Conservation (phyloP, 2,888 invertebrate genomes). For the Heteropelma amictum region DNA sequence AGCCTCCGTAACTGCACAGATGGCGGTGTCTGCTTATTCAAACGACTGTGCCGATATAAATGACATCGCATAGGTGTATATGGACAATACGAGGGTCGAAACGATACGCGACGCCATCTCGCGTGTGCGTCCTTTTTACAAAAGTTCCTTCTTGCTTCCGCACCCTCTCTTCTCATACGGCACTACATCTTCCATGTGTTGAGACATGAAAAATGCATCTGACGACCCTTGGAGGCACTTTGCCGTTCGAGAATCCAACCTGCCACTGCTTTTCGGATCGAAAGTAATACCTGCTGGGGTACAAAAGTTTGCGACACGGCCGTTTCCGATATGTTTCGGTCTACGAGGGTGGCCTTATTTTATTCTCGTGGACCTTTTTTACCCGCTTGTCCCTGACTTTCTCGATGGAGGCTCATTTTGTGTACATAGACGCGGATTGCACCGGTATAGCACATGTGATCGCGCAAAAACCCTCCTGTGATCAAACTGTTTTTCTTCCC, state of each 20-base stretch:
- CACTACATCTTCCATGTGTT: constrained; percentile 65
- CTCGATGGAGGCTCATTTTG: not conserved
- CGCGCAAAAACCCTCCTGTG: not conserved
- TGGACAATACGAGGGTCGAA: constrained; percentile 1
- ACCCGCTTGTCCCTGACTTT: not conserved
- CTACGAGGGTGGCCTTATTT: constrained; percentile 1
- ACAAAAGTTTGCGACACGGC: constrained; percentile 58
- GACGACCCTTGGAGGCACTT: constrained; percentile 72
- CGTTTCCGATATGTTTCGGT: constrained; percentile 12
- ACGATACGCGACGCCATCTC: constrained; percentile 41
- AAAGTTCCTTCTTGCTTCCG: not conserved
- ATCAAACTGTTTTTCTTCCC: constrained; percentile 6
- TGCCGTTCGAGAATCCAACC: constrained; percentile 73
- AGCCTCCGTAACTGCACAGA: constrained; percentile 26
- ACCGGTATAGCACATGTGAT: not conserved
- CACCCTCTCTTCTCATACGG: not conserved
- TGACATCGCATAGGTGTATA: not conserved
- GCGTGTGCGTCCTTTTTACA: too few species aligned
- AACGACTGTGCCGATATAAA: constrained; percentile 21
- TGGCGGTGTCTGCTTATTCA: not conserved
- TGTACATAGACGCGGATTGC: not conserved
- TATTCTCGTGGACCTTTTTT: not conserved
- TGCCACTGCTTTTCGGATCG: constrained; percentile 75
- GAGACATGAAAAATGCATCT: constrained; percentile 76
- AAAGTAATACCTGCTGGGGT: constrained; percentile 71